These are phyloP conservation scores for Callyntrura guangdongensis DNA, from an alignment of 2,888 invertebrate species.

Conservation along the genomic window DNA sequence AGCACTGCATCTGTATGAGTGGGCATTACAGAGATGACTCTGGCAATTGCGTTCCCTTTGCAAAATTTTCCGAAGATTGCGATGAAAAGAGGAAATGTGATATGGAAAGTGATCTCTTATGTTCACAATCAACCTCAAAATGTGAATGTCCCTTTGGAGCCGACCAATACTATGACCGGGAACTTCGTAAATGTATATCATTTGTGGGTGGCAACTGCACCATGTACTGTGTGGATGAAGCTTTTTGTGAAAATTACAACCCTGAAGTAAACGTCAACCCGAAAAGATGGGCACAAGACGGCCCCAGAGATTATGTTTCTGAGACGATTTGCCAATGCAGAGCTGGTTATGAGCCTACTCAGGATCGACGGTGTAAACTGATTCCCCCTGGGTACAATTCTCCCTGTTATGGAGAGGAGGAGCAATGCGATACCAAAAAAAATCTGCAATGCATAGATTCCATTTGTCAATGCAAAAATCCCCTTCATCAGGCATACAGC, in stretches of 20 bases:
- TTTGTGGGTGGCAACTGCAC: slow-evolving; percentile 77
- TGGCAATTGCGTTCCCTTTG: slow-evolving; percentile 70
- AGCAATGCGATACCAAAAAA: slow-evolving; percentile 67
- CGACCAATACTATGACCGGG: slow-evolving; percentile 73
- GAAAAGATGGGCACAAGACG: slow-evolving; percentile 62
- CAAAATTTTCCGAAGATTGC: slow-evolving; percentile 68
- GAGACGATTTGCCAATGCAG: slow-evolving; percentile 75
- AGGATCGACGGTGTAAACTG: slow-evolving; percentile 65
- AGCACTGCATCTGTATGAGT: slow-evolving; percentile 68
- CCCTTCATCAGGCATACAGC: slow-evolving; percentile 73
- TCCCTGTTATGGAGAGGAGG: slow-evolving; percentile 74
- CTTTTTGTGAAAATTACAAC: slow-evolving; percentile 74
- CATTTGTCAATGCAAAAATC: slow-evolving; percentile 73
- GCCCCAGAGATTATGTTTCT: slow-evolving; percentile 17
- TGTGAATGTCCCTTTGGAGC: slow-evolving; percentile 72
- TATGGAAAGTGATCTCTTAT: slow-evolving; percentile 71
- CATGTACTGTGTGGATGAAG: slow-evolving; percentile 72
- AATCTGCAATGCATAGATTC: slow-evolving; percentile 76
- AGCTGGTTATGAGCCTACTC: slow-evolving; percentile 60
- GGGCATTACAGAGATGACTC: slow-evolving; percentile 62
- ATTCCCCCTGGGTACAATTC: slow-evolving; percentile 76
- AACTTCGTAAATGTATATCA: slow-evolving; percentile 71
- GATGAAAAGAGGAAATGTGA: slow-evolving; percentile 68
- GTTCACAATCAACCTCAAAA: slow-evolving; percentile 30
- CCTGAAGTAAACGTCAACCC: slow-evolving; percentile 59